Evolutionary conservation across 2,888 invertebrate genomes (phyloP).

Genomic region (Lasioglossum calceatum): DNA sequence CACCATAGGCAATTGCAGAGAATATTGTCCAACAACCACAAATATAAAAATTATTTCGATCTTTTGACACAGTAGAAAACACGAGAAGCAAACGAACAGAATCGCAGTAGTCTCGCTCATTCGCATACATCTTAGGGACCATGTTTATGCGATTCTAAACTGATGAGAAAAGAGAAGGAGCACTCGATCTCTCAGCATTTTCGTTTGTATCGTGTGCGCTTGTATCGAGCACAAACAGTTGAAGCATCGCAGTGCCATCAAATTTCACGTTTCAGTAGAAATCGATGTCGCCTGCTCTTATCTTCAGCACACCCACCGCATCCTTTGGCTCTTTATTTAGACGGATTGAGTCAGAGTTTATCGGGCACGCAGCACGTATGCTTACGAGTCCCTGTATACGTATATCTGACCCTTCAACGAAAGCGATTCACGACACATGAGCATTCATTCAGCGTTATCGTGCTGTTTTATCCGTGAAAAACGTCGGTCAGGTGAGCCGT

Average conservation of each 20-base stretch:
- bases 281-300: slow-evolving; percentile 20
- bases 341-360: slow-evolving; percentile 58
- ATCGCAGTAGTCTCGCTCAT: too few relatives aligned
- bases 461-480: slow-evolving; percentile 27
- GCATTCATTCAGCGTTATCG: slow-evolving; percentile 45
- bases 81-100: too few relatives aligned
- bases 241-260: not conserved
- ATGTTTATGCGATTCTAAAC: too few relatives aligned
- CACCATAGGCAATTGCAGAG: too few relatives aligned
- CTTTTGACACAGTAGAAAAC: too few relatives aligned
- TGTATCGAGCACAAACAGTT: not conserved
- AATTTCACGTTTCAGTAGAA: not conserved
- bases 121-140: too few relatives aligned
- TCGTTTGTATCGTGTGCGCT: too few relatives aligned
- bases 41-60: too few relatives aligned
- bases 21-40: too few relatives aligned
- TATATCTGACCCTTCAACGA: slow-evolving; percentile 40
- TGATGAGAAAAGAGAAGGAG: too few relatives aligned
- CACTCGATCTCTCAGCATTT: too few relatives aligned
- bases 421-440: slow-evolving; percentile 39
- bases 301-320: slow-evolving; percentile 39
- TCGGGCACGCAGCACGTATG: slow-evolving; percentile 49
- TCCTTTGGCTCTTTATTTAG: slow-evolving; percentile 54
- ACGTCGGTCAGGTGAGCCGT: slow-evolving; percentile 31
- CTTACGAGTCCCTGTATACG: slow-evolving; percentile 22